Base-by-base conservation (phyloP, 37 sponge, comb jelly and placozoan species). In the Chondrilla cf. caribensis region DNA sequence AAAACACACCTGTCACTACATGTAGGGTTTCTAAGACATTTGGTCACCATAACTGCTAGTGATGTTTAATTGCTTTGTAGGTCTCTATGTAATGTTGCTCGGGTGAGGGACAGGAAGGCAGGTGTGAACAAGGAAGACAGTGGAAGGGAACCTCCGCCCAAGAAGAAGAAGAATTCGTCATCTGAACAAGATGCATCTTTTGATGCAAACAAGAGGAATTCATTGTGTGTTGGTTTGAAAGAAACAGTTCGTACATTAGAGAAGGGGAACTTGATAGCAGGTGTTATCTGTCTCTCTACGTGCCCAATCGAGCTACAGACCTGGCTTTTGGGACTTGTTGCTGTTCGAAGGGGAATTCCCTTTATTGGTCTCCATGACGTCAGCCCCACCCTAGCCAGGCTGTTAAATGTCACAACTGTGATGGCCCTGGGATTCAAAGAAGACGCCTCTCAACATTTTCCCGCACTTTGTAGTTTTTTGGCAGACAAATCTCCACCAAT, bases 361-460 rank as follows among this genome's bases (percentile, higher is more conserved):
- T 78, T 86, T 57, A 60, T 81, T 77, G 90, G 75, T 70, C 22
- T 89, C 24, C 78, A 79, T 21, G 58, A 83, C 38, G 35, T 86
- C 38, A 89, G 90, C 32, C 26, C 54, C 44, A 54, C 60, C 17
- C 43, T 86, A 14, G 66, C 79, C 32, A 83, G 62, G 3, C 38
- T 77, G 32, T 59, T 93, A 37, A 89, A 89, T 0, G 54, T 93
- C 31, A 86, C 84, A 38, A 84, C 79, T n/a, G 87, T 83, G 11
- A 64, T 81, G 32, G 87, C 89, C 26, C 65, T 93, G 14, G 93
- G 93, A 24, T 76, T 93, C 54, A 89, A 86, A 71, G 87, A 84
- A 38, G 19, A 29, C 6, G 81, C 65, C 25, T 19, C 3, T 4
- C 42, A 82, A 40, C 62, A 82, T 51, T 89, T 85, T 29, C 7